Evolutionary conservation across 1,140 invertebrate genomes (phyloP).

Genomic region (Caenorhabditis latens): DNA sequence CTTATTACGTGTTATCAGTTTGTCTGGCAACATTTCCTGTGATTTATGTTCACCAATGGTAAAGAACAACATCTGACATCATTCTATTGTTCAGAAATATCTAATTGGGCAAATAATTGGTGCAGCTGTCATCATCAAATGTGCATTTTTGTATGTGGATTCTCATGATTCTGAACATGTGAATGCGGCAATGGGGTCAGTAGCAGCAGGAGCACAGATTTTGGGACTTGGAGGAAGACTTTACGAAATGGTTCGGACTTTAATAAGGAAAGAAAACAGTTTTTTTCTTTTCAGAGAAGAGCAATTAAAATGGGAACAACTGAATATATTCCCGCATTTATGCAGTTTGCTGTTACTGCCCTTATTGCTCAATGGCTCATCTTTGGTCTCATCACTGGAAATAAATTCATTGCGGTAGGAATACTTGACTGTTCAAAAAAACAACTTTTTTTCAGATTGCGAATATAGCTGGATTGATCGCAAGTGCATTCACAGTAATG

Average conservation of each 20-base stretch:
- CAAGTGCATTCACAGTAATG: slow-evolving; percentile 72
- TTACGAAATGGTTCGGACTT: slow-evolving; percentile 72
- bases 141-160: slow-evolving; percentile 73
- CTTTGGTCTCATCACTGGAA: slow-evolving; percentile 71
- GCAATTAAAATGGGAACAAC: slow-evolving; percentile 72
- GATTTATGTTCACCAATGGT: slow-evolving; percentile 6
- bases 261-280: neutral
- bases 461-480: slow-evolving; percentile 73
- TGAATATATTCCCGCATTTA: slow-evolving; percentile 75
- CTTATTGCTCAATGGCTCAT: slow-evolving; percentile 73
- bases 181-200: slow-evolving; percentile 71
- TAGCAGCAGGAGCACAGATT: slow-evolving; percentile 75
- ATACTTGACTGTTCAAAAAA: neutral
- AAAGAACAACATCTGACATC: neutral
- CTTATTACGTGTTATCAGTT: neutral
- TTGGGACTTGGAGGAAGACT: slow-evolving; percentile 72
- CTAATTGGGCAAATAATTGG: slow-evolving; percentile 69
- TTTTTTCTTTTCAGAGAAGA: slow-evolving; percentile 70
- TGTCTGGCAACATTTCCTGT: neutral
- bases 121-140: slow-evolving; percentile 60
- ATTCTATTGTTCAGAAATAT: slow-evolving; percentile 69
- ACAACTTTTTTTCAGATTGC: slow-evolving; percentile 68
- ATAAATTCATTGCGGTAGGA: slow-evolving; percentile 73
- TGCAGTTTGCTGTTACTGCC: slow-evolving; percentile 74
- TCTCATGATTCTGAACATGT: slow-evolving; percentile 57